Percentiles rank a stretch among this genome's conserved stretches.
Conservation (phyloP, 1,140 invertebrate species). For the Aphidius ervi region DNA sequence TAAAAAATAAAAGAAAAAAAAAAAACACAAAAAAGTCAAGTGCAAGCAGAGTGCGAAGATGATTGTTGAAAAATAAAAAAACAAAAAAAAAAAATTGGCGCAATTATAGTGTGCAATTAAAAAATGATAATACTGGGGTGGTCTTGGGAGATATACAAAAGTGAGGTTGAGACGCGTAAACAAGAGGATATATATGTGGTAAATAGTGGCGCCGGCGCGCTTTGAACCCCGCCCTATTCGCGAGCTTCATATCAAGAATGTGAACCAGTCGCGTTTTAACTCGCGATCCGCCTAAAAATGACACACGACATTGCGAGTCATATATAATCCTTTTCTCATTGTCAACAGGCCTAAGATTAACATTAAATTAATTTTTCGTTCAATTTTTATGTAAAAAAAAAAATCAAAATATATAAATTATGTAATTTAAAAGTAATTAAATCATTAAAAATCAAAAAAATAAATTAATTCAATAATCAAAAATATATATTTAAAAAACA, state of each 20-base stretch:
- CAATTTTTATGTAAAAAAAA: neutral
- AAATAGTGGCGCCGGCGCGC: slow-evolving; percentile 39
- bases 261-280: slow-evolving; percentile 46
- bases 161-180: slow-evolving; percentile 38
- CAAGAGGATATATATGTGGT: slow-evolving; percentile 34
- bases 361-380: neutral
- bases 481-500: too few species aligned
- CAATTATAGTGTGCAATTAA: slow-evolving; percentile 39
- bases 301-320: slow-evolving; percentile 19
- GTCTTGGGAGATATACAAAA: slow-evolving; percentile 10
- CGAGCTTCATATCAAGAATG: slow-evolving; percentile 38
- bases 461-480: too few species aligned
- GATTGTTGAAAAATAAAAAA: neutral
- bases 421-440: neutral
- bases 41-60: too few species aligned
- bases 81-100: slow-evolving; percentile 31
- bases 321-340: slow-evolving; percentile 17
- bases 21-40: too few species aligned
- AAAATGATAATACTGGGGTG: slow-evolving; percentile 38
- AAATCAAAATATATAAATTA: neutral
- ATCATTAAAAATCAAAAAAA: neutral
- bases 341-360: neutral
- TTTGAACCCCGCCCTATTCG: slow-evolving; percentile 48
- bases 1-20: too few species aligned
- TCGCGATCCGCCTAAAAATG: slow-evolving; percentile 44